These are phyloP conservation scores for Trissolcus brochymenae DNA, from an alignment of 2,888 invertebrate species.

Conservation along the genomic window DNA sequence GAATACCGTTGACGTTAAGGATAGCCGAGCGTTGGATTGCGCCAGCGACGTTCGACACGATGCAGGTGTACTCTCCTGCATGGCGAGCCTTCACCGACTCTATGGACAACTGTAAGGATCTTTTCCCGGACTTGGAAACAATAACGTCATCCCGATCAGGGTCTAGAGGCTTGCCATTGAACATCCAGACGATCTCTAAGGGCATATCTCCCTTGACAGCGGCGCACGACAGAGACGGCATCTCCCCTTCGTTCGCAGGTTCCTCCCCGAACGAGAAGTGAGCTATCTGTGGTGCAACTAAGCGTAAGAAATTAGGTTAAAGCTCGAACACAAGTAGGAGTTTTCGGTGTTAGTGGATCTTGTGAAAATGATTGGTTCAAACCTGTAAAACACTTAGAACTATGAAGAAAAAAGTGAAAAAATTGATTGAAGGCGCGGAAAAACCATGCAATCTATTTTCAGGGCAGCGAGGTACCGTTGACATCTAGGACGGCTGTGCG, in stretches of 20 bases:
- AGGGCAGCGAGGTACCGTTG: conserved; percentile 73
- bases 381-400: too few relatives aligned
- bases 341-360: too few relatives aligned
- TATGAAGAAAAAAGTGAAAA: too few relatives aligned
- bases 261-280: conserved; percentile 79
- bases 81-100: conserved; percentile 12
- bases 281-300: conserved; percentile 83
- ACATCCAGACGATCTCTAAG: conserved; percentile 85
- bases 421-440: neutral
- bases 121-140: conserved; percentile 70
- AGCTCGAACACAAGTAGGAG: too few relatives aligned
- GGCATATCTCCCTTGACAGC: conserved; percentile 88
- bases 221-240: conserved; percentile 82
- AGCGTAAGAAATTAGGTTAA: neutral
- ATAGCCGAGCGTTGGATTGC: conserved; percentile 10
- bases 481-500: conserved; percentile 76
- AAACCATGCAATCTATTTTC: conserved; percentile 1
- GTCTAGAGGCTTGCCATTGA: conserved; percentile 81
- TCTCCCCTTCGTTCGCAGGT: conserved; percentile 15
- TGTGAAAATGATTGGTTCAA: too few relatives aligned
- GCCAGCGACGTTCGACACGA: conserved; percentile 18
- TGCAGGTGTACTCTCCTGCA: conserved; percentile 20
- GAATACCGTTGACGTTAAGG: conserved; percentile 58
- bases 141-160: conserved; percentile 73
- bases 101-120: conserved; percentile 75